Evolutionary conservation across 2,888 invertebrate species (phyloP), one percentile per base, ranked within the genome.

Genomic region (Cephus pulcher): DNA sequence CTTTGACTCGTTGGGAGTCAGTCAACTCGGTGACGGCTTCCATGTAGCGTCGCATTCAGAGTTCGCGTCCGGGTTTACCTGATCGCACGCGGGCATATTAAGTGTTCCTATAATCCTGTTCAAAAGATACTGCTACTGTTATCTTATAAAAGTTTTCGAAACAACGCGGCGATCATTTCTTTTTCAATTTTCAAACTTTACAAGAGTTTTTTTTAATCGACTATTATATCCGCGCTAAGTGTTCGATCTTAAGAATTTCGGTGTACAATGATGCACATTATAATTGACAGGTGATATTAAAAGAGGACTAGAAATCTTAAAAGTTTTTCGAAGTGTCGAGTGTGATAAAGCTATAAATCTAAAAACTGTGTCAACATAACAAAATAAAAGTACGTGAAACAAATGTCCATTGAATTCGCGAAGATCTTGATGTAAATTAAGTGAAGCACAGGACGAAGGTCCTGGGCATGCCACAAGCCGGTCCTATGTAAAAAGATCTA

Each of bases 1-100:
- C 87, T 88, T 88, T 89, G 89, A 89, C 88, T 87, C 87, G 80
- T 84, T 83, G 86, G 83, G 88, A 90, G 90, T 91, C 91, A 91
- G 91, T 91, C 90, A 91, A 91, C 91, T 88, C 91, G 88, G 89
- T 88, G 90, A 88, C 89, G 89, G 88, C 86, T 85, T 78, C 80
- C 82, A 78, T 83, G 82, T 71, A 71, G 34, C 71, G 34, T 71
- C 71, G 71, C 23, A 23, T 56, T 23, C 23, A 56, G 23, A 23
- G 56, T 56, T 75, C 75, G 40, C 75, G 78, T 78, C 70, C 78
- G 75, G 75, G 75, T 74, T 75, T 74, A 69, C 69, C 69, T 35
- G 37, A 40, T 69, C 2, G 56, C 56, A 56, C 56, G 56, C 56
- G 56, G 56, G 56, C 9, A 56, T 56, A 56, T 56, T 56, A 23